Percentiles rank a stretch among this genome's conserved stretches.
Conservation (phyloP, 1,140 invertebrate genomes). For the Battus philenor region DNA sequence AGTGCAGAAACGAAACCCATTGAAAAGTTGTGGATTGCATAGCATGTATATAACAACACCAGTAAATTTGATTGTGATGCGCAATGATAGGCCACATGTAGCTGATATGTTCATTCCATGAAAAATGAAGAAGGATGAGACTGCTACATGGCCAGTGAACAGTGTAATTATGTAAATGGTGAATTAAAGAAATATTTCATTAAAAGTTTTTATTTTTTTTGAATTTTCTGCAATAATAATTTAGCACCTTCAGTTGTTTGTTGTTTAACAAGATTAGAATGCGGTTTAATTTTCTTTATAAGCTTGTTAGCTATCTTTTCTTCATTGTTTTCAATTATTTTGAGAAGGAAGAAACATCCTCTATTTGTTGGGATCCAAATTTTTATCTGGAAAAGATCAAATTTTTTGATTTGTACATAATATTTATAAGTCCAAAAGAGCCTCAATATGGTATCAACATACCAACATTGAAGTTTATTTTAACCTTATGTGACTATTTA, state of each 20-base stretch:
- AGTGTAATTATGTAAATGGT: constrained; percentile 9
- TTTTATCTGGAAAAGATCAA: constrained; percentile 45
- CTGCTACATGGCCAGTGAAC: too few species aligned
- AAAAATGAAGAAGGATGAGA: too few species aligned
- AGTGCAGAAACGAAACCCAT: constrained; percentile 51
- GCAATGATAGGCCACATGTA: too few species aligned
- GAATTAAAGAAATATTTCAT: constrained; percentile 18
- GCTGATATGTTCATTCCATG: too few species aligned
- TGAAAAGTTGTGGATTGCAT: constrained; percentile 49
- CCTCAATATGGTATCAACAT: too few species aligned
- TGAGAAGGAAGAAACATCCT: constrained; percentile 68
- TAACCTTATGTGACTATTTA: too few species aligned
- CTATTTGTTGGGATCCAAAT: constrained; percentile 66
- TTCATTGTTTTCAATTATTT: constrained; percentile 66
- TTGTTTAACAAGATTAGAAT: constrained; percentile 47
- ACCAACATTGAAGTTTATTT: too few species aligned
- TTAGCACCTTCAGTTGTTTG: constrained; percentile 62
- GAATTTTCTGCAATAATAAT: constrained; percentile 54
- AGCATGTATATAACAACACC: constrained; percentile 11
- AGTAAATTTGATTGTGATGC: too few species aligned
- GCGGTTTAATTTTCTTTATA: constrained; percentile 44
- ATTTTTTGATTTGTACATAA: too few species aligned
- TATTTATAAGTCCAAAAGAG: too few species aligned
- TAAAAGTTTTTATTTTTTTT: constrained; percentile 40
- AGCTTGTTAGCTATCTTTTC: constrained; percentile 36